Conservation (phyloP, 2,888 invertebrate genomes). For the Diachrysia chrysitis region DNA sequence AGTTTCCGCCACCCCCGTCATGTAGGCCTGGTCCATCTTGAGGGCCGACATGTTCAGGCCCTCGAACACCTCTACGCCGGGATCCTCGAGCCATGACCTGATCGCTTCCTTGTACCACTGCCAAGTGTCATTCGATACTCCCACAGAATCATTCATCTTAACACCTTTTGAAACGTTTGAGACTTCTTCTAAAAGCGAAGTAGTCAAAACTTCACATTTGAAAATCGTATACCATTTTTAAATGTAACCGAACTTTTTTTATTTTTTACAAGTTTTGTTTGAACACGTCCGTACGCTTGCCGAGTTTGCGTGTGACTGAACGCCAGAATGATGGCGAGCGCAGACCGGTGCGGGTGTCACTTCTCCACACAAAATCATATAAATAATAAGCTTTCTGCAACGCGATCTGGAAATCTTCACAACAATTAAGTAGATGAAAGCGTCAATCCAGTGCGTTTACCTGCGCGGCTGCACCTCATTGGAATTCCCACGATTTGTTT, state of each 20-base stretch:
- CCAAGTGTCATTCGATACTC: conserved; percentile 76
- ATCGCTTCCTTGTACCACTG: conserved; percentile 81
- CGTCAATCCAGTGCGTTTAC: conserved; percentile 50
- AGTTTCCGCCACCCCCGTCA: conserved; percentile 78
- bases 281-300: conserved; percentile 54
- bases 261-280: conserved; percentile 15
- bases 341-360: conserved; percentile 64
- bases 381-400: conserved; percentile 78
- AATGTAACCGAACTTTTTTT: conserved; percentile 28
- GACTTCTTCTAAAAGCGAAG: conserved; percentile 60
- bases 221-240: conserved; percentile 56
- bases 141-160: conserved; percentile 77
- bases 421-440: conserved; percentile 77
- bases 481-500: conserved; percentile 59
- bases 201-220: conserved; percentile 59
- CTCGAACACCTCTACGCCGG: conserved; percentile 84
- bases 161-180: conserved; percentile 57
- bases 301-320: conserved; percentile 58
- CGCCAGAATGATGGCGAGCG: conserved; percentile 34
- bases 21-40: conserved; percentile 91
- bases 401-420: conserved; percentile 68
- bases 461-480: conserved; percentile 26
- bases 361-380: conserved; percentile 55
- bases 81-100: conserved; percentile 90
- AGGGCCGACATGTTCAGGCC: conserved; percentile 89